Evolutionary conservation across 2,888 invertebrate species (phyloP).

Genomic region (Diaphora mendica): DNA sequence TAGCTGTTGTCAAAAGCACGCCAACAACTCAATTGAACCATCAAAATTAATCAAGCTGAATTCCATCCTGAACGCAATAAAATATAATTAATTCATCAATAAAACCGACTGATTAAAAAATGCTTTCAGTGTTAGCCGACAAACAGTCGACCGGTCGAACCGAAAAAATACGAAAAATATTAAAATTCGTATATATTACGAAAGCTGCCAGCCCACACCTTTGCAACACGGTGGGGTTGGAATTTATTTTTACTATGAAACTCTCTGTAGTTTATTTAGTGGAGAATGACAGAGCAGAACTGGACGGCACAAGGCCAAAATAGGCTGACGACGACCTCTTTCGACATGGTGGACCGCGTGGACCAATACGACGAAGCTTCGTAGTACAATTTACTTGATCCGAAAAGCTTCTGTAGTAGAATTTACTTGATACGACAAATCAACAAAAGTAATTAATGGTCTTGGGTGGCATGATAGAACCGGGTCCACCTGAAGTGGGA

Average conservation of each 20-base stretch:
- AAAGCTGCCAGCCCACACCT: not conserved
- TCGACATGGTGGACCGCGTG: too few relatives aligned
- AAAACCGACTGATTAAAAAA: not conserved
- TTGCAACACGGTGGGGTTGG: not conserved
- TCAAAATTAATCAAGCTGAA: not conserved
- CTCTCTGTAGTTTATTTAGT: not conserved
- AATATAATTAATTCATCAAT: not conserved
- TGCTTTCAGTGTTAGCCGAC: not conserved
- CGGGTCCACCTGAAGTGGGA: too few relatives aligned
- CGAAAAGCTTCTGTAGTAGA: too few relatives aligned
- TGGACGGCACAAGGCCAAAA: too few relatives aligned
- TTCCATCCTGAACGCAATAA: not conserved
- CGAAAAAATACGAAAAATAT: not conserved
- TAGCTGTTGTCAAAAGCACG: not conserved
- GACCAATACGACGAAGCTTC: too few relatives aligned
- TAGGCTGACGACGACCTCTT: too few relatives aligned
- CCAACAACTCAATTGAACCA: not conserved
- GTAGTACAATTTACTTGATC: too few relatives aligned
- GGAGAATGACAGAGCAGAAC: not conserved
- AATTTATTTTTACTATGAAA: not conserved
- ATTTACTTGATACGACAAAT: not conserved
- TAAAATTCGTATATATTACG: not conserved
- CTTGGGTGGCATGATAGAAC: not conserved
- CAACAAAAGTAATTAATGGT: not conserved
- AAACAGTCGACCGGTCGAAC: not conserved